A percentile compares a stretch with the other conserved stretches of the same genome.
Evolutionary conservation across 2,797 vertebrate genomes (phyloP).

Genomic region (Alcedo quadribrachys): DNA sequence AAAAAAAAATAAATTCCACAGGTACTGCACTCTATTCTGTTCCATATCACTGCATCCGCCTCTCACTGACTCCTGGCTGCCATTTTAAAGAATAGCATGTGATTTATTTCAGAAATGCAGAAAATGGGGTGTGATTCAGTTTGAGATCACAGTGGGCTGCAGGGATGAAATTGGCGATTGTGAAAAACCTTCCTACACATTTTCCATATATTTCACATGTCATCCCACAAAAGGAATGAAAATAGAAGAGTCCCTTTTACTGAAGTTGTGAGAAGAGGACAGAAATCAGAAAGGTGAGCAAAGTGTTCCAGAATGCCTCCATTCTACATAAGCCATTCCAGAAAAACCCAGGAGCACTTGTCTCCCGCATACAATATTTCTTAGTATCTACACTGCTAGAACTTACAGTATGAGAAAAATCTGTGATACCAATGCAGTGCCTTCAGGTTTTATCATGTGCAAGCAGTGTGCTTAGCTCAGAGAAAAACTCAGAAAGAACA

Average conservation of each 20-base stretch:
- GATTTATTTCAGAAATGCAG: conserved; percentile 50
- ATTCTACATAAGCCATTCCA: neutral
- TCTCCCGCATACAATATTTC: neutral
- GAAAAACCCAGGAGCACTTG: neutral
- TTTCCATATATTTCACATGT: conserved; percentile 59
- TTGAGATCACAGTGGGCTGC: conserved; percentile 52
- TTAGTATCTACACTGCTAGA: neutral
- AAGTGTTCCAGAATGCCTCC: neutral
- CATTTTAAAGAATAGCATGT: conserved; percentile 50
- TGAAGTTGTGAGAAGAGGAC: conserved; percentile 9
- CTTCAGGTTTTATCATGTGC: neutral
- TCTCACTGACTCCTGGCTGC: conserved; percentile 46
- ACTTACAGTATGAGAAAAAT: neutral
- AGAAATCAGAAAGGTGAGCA: conserved; percentile 7
- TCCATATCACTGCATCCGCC: neutral
- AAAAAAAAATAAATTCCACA: neutral
- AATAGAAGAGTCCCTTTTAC: conserved; percentile 47
- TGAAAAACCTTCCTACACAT: conserved; percentile 56
- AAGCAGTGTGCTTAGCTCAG: neutral
- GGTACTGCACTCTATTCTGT: conserved; percentile 24
- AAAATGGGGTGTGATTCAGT: conserved; percentile 57
- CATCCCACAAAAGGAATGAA: conserved; percentile 56
- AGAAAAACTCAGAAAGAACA: neutral
- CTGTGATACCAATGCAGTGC: neutral
- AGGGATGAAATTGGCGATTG: conserved; percentile 31